Evolutionary conservation across 2,113 vertebrate species (phyloP), one percentile per base, ranked within the genome.

Genomic region (Paramisgurnus dabryanus): DNA sequence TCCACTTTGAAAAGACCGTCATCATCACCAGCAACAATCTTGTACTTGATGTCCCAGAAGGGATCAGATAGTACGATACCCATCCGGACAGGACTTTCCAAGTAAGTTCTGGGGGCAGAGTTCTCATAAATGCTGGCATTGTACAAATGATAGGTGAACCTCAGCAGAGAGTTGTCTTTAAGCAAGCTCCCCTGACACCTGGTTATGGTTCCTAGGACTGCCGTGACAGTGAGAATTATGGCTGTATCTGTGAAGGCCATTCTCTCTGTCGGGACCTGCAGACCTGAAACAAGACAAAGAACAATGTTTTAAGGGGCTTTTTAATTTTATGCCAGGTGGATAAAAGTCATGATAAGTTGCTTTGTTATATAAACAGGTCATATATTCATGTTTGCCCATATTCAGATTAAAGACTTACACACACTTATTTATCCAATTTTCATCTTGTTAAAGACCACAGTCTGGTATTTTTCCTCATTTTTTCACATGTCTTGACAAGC

Each of bases 51-150:
- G 34, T 93, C 87, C 95, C 95, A 95, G 22, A 90, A 86, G 0
- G 89, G 79, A 4, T 95, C 90, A 0, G 70, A 86, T 17, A 97
- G 83, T 65, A 94, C 90, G 49, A 98, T 92, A 53, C 98, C 98
- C 98, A 97, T 98, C 85, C 96, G 96, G 79, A 91, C 88, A 0
- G 87, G 83, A 40, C 93, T 97, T 72, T 96, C 93, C 15, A 96
- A 89, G 0, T 97, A 98, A 13, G 96, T 97, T 89, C 94, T 95
- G 2, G 97, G 96, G 39, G 95, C 92, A 12, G 96, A 96, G 88
- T 98, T 99, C 87, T 99, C 98, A 0, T 95, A 93, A 90, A 99
- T 96, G 69, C 94, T 95, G 55, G 92, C 89, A n/a, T 98, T 96
- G 89, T 99, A 99, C 71, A 96, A 92, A 55, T 93, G 89, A 77